phyloP scores from a whole-genome alignment of 1,140 invertebrate species.

The Adoxophyes honmai region DNA sequence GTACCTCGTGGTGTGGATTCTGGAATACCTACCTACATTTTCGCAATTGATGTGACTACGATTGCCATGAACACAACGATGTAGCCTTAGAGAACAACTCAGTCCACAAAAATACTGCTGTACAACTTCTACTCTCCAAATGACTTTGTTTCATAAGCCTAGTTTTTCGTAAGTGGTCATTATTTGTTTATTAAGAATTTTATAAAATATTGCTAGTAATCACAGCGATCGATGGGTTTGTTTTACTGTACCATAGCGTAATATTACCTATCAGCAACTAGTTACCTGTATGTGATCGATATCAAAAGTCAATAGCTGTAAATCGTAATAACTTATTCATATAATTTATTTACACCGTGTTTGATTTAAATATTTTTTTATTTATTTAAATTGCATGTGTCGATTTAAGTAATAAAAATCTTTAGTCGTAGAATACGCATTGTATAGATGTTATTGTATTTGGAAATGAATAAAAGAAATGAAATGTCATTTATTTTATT shows the following conservation, averaged over 20 bases:
- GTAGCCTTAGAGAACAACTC: too few relatives aligned
- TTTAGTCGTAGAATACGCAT: conserved; percentile 68
- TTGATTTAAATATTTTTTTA: conserved; percentile 33
- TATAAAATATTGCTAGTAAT: too few relatives aligned
- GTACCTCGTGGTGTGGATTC: too few relatives aligned
- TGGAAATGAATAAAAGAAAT: conserved; percentile 69
- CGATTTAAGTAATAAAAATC: conserved; percentile 45
- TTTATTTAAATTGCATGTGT: conserved; percentile 61
- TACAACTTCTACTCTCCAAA: too few relatives aligned
- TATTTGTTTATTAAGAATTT: too few relatives aligned
- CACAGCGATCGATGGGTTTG: not conserved
- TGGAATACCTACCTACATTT: too few relatives aligned
- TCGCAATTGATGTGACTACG: too few relatives aligned
- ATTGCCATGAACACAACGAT: too few relatives aligned
- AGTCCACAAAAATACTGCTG: too few relatives aligned
- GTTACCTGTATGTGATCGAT: conserved; percentile 39
- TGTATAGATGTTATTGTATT: conserved; percentile 76
- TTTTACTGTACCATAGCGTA: conserved; percentile 1
- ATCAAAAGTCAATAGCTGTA: conserved; percentile 37
- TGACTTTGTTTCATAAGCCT: too few relatives aligned
- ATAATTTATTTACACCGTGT: conserved; percentile 31
- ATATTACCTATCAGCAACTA: conserved; percentile 16
- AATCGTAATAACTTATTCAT: conserved; percentile 30
- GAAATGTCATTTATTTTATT: conserved; percentile 37
- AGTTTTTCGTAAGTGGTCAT: too few relatives aligned